Evolutionary conservation across 2,888 invertebrate species (phyloP).

Genomic region (Rhimphoctona megacephalus): DNA sequence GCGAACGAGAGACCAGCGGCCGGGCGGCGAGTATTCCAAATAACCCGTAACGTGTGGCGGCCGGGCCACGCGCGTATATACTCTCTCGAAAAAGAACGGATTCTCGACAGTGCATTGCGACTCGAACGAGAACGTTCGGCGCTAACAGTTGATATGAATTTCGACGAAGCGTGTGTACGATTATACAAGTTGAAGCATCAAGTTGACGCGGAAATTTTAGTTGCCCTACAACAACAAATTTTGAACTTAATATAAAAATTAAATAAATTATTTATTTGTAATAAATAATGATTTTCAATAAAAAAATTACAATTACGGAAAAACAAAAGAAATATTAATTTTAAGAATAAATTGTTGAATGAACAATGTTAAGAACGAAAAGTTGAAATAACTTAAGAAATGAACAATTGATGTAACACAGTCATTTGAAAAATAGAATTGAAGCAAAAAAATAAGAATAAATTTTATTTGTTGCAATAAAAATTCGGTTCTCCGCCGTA

Average conservation of each 20-base stretch:
- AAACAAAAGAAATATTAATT: neutral
- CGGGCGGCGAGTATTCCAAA: constrained; percentile 40
- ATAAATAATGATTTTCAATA: neutral
- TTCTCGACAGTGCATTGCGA: constrained; percentile 3
- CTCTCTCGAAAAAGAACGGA: constrained; percentile 9
- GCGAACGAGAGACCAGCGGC: constrained; percentile 16
- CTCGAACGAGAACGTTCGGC: neutral
- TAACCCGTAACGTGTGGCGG: constrained; percentile 5
- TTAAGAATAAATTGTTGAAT: neutral
- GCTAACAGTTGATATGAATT: neutral
- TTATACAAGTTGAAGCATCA: neutral
- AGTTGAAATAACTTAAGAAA: neutral
- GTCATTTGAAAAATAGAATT: neutral
- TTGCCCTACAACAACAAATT: neutral
- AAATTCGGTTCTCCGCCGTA: neutral
- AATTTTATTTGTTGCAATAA: neutral
- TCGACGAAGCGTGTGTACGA: neutral
- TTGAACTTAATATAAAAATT: too few relatives aligned
- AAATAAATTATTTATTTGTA: neutral
- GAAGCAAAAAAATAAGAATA: neutral
- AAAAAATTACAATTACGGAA: neutral
- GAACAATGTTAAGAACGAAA: neutral
- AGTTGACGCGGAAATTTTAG: neutral
- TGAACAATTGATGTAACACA: neutral
- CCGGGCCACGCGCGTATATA: neutral